phyloP scores from a whole-genome alignment of 92 coral and sea anemone species.

The Ricordea florida region DNA sequence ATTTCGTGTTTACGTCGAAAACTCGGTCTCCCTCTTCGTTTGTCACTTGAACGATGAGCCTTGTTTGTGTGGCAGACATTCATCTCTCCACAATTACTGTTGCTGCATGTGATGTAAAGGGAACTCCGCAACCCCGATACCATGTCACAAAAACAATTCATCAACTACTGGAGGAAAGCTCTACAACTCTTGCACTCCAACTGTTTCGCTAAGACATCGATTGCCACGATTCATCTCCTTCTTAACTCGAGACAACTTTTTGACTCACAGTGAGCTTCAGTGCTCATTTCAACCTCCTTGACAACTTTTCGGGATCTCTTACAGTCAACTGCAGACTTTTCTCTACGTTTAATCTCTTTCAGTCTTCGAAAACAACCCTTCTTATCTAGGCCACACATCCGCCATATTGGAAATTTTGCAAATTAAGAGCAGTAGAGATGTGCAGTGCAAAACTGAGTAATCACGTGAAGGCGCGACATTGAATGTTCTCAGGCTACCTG shows the following conservation, averaged over 20 bases:
- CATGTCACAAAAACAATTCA: neutral
- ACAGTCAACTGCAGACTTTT: too few relatives aligned
- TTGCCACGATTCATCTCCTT: too few relatives aligned
- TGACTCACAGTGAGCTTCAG: neutral
- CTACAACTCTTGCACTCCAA: too few relatives aligned
- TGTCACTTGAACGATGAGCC: neutral
- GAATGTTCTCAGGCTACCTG: too few relatives aligned
- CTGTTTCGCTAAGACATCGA: too few relatives aligned
- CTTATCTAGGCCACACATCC: neutral
- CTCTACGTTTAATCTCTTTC: too few relatives aligned
- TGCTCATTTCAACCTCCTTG: neutral
- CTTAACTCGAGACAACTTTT: neutral
- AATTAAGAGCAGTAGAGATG: neutral
- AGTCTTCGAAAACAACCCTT: too few relatives aligned
- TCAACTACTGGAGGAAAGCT: constrained; percentile 5
- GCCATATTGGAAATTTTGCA: neutral
- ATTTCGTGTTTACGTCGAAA: constrained; percentile 5
- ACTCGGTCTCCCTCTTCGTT: neutral
- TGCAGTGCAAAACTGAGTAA: neutral
- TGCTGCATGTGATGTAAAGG: constrained; percentile 5
- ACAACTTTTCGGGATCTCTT: neutral
- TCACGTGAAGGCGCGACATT: too few relatives aligned
- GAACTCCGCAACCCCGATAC: constrained; percentile 1
- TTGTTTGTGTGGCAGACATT: constrained; percentile 15
- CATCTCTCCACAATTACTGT: constrained; percentile 20